Base-by-base conservation (phyloP, 2,888 invertebrate species). In the Meiosimyza decipiens region DNA sequence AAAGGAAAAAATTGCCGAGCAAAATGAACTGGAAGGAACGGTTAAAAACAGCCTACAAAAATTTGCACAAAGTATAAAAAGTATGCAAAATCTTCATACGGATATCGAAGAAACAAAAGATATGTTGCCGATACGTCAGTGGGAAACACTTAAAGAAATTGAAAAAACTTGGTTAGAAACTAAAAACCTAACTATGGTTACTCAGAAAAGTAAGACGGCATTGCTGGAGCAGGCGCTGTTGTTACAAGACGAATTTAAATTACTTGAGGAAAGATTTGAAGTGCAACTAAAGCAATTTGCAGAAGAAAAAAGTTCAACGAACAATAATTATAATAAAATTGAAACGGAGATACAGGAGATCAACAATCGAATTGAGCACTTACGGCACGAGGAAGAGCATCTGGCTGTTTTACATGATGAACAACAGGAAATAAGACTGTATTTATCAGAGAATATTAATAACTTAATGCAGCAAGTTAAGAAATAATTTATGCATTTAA, bases 81-180 rank as follows among this genome's bases (percentile, higher is more conserved):
- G 15, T 0, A 77, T 77, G 59, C 70, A 76, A 22, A 49, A 72
- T 6, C 51, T 80, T 7, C 73, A 55, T 4, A 63, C 76, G 3
- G 72, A 79, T 1, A 73, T 84, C 3, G 78, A 79, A 13, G 75
- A 77, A 16, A 54, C 75, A 0, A 40, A 71, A 6, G 76, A 80
- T 7, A 73, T 78, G 6, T 33, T 83, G 9, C 77, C 80, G 0
- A 49, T 74, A 0, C 70, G 74, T 3, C 5, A 76, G 4, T 18
- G 82, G 1, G 74, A 71, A 9, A 73, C 77, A 0, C 74, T 77
- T 12, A 78, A 77, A 33, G 77, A 80, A 16, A 71, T 67, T 5
- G 59, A 73, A 2, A 72, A 73, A 55, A 71, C 72, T 16, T 28
- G 75, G 7, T 59, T 71, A 9, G 28, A 71, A 12, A 28, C 57